Evolutionary conservation across 1,140 invertebrate species (phyloP).

Genomic region (Araneus ventricosus): DNA sequence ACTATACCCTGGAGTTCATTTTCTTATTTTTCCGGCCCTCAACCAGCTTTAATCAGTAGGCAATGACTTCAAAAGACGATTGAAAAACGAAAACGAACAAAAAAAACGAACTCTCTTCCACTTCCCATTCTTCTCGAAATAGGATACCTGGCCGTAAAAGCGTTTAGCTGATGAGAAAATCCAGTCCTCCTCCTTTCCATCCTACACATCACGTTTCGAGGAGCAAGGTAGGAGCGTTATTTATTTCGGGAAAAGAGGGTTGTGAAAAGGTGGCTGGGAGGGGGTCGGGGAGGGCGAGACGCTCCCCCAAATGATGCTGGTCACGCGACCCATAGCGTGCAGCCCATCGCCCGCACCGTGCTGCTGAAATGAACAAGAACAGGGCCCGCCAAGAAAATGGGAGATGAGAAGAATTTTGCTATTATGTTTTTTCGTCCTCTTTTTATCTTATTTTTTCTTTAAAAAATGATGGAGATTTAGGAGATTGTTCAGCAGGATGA

Average conservation of each 20-base stretch:
- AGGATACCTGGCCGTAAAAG: constrained; percentile 46
- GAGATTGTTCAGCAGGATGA: constrained; percentile 23
- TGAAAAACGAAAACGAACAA: neutral
- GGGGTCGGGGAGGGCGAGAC: neutral
- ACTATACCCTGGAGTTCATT: neutral
- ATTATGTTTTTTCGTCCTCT: neutral
- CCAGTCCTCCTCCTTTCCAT: neutral
- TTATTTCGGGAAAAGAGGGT: constrained; percentile 49
- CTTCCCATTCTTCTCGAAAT: constrained; percentile 22
- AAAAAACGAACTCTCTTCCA: neutral
- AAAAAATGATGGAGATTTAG: constrained; percentile 36
- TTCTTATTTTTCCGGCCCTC: neutral
- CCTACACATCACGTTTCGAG: neutral
- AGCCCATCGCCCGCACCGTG: neutral
- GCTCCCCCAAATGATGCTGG: constrained; percentile 23
- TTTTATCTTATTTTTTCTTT: neutral
- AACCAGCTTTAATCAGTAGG: neutral
- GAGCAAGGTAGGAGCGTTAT: constrained; percentile 36
- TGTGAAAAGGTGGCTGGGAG: neutral
- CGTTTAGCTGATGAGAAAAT: constrained; percentile 62
- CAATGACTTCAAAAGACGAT: constrained; percentile 36
- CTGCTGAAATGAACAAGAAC: neutral
- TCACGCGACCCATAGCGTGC: constrained; percentile 56
- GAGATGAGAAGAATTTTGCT: constrained; percentile 18
- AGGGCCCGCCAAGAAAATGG: constrained; percentile 23